These are phyloP conservation scores for Trinectes maculatus DNA, from an alignment of 2,113 vertebrate species.

Conservation along the genomic window DNA sequence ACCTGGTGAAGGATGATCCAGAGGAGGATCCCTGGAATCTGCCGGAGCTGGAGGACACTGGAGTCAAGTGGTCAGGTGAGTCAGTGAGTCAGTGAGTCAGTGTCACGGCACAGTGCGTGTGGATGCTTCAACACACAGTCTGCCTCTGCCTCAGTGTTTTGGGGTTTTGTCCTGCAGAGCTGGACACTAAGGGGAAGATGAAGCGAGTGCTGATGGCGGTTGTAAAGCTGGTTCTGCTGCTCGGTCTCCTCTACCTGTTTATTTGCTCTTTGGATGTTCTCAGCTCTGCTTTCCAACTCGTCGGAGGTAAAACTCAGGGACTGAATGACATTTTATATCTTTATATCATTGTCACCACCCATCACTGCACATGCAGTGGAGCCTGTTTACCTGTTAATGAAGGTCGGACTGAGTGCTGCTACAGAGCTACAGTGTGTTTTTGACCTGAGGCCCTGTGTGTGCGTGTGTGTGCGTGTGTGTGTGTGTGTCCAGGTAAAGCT, in stretches of 20 bases:
- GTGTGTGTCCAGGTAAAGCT: conserved; percentile 85
- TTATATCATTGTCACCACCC: neutral
- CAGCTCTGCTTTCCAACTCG: conserved; percentile 95
- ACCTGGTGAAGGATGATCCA: conserved; percentile 79
- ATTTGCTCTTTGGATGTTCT: conserved; percentile 95
- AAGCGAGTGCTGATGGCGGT: conserved; percentile 81
- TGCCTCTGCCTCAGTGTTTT: conserved; percentile 35
- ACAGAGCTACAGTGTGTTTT: conserved; percentile 2
- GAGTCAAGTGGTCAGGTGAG: conserved; percentile 94
- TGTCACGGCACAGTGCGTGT: neutral
- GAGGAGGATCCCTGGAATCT: conserved; percentile 87
- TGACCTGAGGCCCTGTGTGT: conserved; percentile 14
- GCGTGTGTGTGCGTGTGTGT: conserved; percentile 36
- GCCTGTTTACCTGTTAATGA: neutral
- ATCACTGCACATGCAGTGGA: neutral
- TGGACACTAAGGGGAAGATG: conserved; percentile 87
- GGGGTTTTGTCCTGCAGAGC: conserved; percentile 79
- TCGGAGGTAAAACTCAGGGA: conserved; percentile 86
- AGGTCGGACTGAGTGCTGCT: neutral
- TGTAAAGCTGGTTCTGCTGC: conserved; percentile 81
- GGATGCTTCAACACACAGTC: neutral
- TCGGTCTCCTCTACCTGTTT: conserved; percentile 93
- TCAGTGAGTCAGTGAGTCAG: neutral
- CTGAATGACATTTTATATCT: neutral
- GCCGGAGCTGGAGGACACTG: conserved; percentile 84